These are phyloP conservation scores for Morpho achilles DNA, from an alignment of 2,888 invertebrate genomes.

Conservation along the genomic window DNA sequence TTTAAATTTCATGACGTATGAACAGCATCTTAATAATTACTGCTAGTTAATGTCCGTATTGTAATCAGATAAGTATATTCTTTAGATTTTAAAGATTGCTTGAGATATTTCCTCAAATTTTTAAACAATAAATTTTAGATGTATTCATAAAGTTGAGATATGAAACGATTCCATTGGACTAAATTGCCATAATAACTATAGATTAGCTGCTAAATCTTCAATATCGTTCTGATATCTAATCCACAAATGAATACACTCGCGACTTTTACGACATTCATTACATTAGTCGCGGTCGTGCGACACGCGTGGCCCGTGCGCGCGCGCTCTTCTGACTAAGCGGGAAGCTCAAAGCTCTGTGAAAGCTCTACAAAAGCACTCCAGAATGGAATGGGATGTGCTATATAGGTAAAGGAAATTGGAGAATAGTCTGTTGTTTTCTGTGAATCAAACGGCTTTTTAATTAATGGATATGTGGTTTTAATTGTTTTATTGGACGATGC, in stretches of 20 bases:
- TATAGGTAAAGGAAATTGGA: constrained; percentile 22
- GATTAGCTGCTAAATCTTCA: neutral
- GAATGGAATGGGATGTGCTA: constrained; percentile 19
- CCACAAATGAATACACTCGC: constrained; percentile 25
- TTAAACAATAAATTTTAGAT: too few species aligned
- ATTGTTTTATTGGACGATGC: constrained; percentile 3
- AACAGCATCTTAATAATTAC: too few species aligned
- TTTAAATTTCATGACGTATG: neutral
- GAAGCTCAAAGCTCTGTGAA: constrained; percentile 60
- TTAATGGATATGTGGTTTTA: constrained; percentile 18
- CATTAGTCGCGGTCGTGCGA: constrained; percentile 20
- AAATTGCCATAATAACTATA: neutral
- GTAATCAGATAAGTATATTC: too few species aligned
- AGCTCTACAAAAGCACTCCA: constrained; percentile 21
- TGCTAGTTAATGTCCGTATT: too few species aligned
- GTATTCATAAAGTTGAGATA: too few species aligned
- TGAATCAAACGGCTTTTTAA: constrained; percentile 22
- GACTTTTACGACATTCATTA: constrained; percentile 19
- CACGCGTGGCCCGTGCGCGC: constrained; percentile 64
- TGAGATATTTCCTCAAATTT: too few species aligned
- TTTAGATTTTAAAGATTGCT: too few species aligned
- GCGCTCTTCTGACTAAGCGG: constrained; percentile 66
- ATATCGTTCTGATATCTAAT: constrained; percentile 37
- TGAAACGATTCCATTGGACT: neutral
- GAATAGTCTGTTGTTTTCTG: constrained; percentile 21